These are phyloP conservation scores for Acyrthosiphon pisum DNA, from an alignment of 1,140 invertebrate species.

Conservation along the genomic window DNA sequence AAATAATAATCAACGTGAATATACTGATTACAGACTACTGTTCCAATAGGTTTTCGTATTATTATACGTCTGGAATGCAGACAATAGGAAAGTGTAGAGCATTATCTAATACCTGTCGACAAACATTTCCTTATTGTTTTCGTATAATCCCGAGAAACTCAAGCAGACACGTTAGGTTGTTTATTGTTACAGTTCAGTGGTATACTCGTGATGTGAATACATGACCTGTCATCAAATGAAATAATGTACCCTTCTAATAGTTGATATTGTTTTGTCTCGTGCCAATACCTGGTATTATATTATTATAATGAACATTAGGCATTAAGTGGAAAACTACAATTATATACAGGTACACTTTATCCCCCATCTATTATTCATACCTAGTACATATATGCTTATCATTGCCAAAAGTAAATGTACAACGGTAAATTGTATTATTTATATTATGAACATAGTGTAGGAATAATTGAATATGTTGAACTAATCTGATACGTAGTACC, in stretches of 20 bases:
- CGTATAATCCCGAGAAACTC: neutral
- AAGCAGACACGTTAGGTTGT: neutral
- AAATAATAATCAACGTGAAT: neutral
- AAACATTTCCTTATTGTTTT: constrained; percentile 17
- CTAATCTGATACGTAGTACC: neutral
- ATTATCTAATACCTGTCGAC: neutral
- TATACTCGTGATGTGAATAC: constrained; percentile 15
- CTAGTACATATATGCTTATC: neutral
- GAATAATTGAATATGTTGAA: neutral
- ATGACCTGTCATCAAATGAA: constrained; percentile 18
- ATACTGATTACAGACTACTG: neutral
- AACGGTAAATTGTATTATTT: neutral
- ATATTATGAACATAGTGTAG: neutral
- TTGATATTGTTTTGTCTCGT: neutral
- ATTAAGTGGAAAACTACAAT: neutral
- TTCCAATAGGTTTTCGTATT: neutral
- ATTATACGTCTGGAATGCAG: neutral
- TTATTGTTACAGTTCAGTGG: neutral
- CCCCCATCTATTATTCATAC: neutral
- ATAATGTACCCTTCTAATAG: constrained; percentile 17
- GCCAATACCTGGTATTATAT: neutral
- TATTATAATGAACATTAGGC: neutral
- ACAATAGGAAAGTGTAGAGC: neutral
- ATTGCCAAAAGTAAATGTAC: neutral
- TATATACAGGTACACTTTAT: neutral